Evolutionary conservation across 2,113 vertebrate species (phyloP).

Genomic region (Notarius quadriscutis): DNA sequence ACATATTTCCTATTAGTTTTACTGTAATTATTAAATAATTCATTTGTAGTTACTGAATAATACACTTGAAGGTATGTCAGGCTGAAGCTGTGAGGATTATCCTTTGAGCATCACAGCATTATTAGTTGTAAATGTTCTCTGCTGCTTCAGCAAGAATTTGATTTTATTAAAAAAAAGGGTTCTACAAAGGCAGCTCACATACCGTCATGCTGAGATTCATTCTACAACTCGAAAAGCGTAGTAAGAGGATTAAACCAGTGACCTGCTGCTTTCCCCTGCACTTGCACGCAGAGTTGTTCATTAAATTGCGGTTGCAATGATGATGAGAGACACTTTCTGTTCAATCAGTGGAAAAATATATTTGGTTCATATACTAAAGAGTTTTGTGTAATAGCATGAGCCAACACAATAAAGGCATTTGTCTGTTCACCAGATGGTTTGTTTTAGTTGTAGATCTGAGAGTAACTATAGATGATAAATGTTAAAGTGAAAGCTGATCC

Average conservation of each 20-base stretch:
- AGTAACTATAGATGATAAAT: not conserved
- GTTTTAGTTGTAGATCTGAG: not conserved
- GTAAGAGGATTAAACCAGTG: not conserved
- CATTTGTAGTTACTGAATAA: not conserved
- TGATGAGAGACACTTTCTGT: not conserved
- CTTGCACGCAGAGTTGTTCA: not conserved
- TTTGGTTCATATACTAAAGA: not conserved
- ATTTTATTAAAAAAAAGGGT: not conserved
- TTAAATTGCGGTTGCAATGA: not conserved
- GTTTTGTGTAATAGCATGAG: not conserved
- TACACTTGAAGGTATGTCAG: not conserved
- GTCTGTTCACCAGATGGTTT: not conserved
- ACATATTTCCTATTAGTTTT: not conserved
- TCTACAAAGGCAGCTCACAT: not conserved
- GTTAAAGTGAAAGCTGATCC: not conserved
- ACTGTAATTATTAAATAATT: not conserved
- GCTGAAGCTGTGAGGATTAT: not conserved
- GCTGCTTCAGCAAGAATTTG: not conserved
- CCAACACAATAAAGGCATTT: not conserved
- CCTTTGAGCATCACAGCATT: not conserved
- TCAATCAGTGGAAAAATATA: not conserved
- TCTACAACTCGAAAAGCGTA: not conserved
- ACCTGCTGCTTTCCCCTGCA: not conserved
- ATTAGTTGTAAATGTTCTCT: not conserved
- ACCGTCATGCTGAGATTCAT: not conserved